Base-by-base conservation (phyloP, 2,888 invertebrate genomes). In the Leptopilina syphax region DNA sequence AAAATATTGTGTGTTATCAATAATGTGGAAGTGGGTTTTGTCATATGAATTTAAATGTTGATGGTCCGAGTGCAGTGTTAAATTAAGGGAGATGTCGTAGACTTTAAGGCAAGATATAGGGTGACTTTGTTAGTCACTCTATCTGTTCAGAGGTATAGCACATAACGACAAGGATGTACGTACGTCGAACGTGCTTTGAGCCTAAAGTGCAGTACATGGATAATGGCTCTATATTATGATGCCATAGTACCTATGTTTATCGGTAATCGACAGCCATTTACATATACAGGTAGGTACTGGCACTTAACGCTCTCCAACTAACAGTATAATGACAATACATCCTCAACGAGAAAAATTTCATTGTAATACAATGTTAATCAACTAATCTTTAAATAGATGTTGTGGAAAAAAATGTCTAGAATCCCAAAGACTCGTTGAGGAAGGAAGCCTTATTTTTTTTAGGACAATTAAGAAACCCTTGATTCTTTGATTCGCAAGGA, bases 201-300 rank as follows among this genome's bases (percentile, higher is more conserved):
- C 47, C 77, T 77, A 27, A 76, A 78, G 79, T 66, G 78, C 68
- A 54, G 77, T 70, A 70, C 70, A 80, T 70, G 78, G 82, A 84
- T 86, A 84, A 86, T 83, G 84, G 83, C 83, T 82, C 80, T 79
- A 85, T 87, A 85, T 87, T 85, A 87, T 84, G 83, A 85, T 80
- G 83, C 82, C 83, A 80, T 63, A 18, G 76, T 83, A 82, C 65
- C 79, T 60, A 76, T 70, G 80, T 84, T 84, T 84, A 83, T 83
- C 82, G 82, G 79, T 80, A 81, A 81, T 84, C 76, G 82, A 54
- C 73, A 65, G 78, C 66, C 81, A 77, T 81, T 80, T 80, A 76
- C 78, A 67, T 81, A 77, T 77, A 80, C 73, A 79, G 76, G 78
- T 78, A 81, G 79, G 80, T 80, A 50, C 79, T 65, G 50, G 77